Evolutionary conservation across 2,888 invertebrate genomes (phyloP).

Genomic region (Pristionchus fissidentatus): DNA sequence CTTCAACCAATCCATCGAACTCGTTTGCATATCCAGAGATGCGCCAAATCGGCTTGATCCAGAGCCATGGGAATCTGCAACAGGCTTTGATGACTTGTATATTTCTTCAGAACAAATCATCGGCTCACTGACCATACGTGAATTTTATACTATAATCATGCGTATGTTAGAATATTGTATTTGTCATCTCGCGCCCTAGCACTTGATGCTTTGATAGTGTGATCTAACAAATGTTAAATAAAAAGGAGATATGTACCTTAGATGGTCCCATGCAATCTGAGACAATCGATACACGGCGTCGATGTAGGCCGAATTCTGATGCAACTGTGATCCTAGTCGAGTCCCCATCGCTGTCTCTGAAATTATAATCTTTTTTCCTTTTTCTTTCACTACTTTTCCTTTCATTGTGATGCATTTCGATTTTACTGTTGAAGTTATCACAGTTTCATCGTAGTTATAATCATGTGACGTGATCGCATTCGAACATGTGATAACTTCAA

Average conservation of each 20-base stretch:
- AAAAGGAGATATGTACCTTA: not conserved
- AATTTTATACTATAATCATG: no score
- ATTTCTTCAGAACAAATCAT: not conserved
- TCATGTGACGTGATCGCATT: no score
- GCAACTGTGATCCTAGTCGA: constrained; percentile 34
- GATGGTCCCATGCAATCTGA: constrained; percentile 35
- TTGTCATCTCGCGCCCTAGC: no score
- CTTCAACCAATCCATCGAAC: not conserved
- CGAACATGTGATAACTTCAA: no score
- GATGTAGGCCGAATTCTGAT: constrained; percentile 39
- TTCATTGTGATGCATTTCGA: not conserved
- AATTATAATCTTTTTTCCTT: not conserved
- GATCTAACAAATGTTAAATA: not conserved
- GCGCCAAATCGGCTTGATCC: constrained; percentile 41
- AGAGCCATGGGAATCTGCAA: constrained; percentile 45
- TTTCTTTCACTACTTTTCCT: not conserved
- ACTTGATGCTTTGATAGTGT: no score
- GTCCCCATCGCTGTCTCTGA: constrained; percentile 48
- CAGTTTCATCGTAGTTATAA: no score
- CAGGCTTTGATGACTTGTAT: not conserved
- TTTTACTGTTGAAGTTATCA: not conserved
- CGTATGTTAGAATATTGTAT: no score
- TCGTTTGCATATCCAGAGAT: constrained; percentile 40
- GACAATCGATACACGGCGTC: constrained; percentile 31
- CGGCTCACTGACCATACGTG: no score